phyloP scores from a whole-genome alignment of 2,113 vertebrate genomes.

The Marmota flaviventris region DNA sequence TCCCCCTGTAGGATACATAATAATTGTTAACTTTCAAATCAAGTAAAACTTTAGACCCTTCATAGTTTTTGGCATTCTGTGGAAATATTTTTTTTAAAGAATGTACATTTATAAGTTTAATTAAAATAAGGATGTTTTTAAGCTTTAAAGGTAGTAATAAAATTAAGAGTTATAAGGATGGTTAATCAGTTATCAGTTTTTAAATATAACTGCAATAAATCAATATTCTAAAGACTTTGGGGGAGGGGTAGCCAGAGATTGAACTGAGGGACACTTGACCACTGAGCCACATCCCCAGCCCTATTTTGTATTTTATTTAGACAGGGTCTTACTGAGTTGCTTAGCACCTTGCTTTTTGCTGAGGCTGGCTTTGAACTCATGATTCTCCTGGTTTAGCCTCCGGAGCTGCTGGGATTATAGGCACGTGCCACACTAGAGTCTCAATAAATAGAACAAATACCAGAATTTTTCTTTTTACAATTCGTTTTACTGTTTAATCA shows the following conservation, averaged over 20 bases:
- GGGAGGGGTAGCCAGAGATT: no score
- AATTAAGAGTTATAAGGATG: background rate
- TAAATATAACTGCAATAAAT: background rate
- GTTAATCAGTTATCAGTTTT: background rate
- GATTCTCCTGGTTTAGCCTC: no score
- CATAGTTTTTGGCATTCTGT: background rate
- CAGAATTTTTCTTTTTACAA: background rate
- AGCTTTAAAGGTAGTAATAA: background rate
- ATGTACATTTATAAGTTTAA: background rate
- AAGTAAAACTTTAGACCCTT: background rate
- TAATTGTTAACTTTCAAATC: background rate
- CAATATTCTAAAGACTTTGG: background rate
- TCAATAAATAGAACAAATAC: background rate
- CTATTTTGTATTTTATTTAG: no score
- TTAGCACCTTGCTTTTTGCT: no score
- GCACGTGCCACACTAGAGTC: background rate
- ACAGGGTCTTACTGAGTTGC: no score
- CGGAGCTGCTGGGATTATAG: no score
- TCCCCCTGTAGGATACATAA: background rate
- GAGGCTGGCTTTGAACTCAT: no score
- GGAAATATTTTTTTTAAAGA: background rate
- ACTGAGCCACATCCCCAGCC: no score
- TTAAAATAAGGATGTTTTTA: no score
- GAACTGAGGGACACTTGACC: no score
- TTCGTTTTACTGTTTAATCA: background rate